Evolutionary conservation across 1,140 invertebrate species (phyloP).

Genomic region (Lethocerus indicus): DNA sequence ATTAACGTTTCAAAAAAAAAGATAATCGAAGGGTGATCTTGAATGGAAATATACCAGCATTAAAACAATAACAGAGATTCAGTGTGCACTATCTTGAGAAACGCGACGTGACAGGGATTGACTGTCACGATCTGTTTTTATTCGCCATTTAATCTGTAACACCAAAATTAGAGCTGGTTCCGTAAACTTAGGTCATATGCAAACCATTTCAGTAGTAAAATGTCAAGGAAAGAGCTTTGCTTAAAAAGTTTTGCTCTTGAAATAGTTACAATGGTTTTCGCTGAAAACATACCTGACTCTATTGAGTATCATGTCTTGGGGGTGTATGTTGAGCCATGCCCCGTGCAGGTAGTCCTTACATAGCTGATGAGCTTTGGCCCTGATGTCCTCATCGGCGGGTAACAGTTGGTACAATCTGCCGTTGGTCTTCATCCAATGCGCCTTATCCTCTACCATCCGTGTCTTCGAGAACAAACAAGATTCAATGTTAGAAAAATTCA

Average conservation of each 20-base stretch:
- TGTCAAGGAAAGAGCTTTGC: neutral
- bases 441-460: too few relatives aligned
- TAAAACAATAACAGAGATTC: too few relatives aligned
- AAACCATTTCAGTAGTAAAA: neutral
- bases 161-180: neutral
- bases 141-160: neutral
- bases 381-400: slow-evolving; percentile 3
- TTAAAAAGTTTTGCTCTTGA: neutral
- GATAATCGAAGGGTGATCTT: too few relatives aligned
- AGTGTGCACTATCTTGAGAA: too few relatives aligned
- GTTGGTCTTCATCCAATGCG: too few relatives aligned
- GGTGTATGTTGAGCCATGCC: slow-evolving; percentile 36
- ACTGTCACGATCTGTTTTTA: too few relatives aligned
- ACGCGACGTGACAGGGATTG: too few relatives aligned
- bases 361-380: slow-evolving; percentile 49
- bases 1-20: too few relatives aligned
- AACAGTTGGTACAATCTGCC: too few relatives aligned
- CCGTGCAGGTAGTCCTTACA: slow-evolving; percentile 74
- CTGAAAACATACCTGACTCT: slow-evolving; percentile 14
- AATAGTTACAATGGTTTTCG: neutral
- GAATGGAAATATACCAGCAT: too few relatives aligned
- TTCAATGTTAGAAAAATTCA: too few relatives aligned
- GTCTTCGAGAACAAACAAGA: too few relatives aligned
- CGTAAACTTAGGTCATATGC: neutral
- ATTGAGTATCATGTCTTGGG: slow-evolving; percentile 13